Percentiles rank a stretch among this genome's conserved stretches.
Evolutionary conservation across 1,140 invertebrate genomes (phyloP).

Genomic region (Drosophila sechellia): DNA sequence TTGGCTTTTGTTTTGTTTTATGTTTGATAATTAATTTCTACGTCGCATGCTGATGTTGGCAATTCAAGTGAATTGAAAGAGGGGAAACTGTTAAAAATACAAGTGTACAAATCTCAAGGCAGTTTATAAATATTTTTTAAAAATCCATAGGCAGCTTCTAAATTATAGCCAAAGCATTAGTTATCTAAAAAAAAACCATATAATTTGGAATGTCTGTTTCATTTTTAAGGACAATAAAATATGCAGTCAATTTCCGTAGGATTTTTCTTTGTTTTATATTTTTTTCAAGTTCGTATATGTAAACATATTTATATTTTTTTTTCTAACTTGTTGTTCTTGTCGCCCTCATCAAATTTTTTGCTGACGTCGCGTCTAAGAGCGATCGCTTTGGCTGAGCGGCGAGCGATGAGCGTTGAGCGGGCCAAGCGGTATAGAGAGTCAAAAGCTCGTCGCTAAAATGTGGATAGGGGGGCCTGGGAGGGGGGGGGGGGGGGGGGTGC

Average conservation of each 20-base stretch:
- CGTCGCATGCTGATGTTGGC: slow-evolving; percentile 27
- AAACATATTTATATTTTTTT: slow-evolving; percentile 23
- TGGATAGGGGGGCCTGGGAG: background rate
- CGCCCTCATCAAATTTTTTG: slow-evolving; percentile 62
- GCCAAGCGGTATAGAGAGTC: slow-evolving; percentile 7
- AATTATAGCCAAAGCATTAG: background rate
- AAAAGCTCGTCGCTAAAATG: slow-evolving; percentile 19
- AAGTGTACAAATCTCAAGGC: no score
- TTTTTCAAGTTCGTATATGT: slow-evolving; percentile 1
- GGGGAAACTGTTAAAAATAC: background rate
- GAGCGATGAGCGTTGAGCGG: slow-evolving; percentile 4
- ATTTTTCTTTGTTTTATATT: slow-evolving; percentile 19
- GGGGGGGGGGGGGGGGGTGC: no score
- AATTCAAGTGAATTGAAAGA: slow-evolving; percentile 22
- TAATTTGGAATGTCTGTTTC: background rate
- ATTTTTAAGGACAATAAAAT: background rate
- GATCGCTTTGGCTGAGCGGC: slow-evolving; percentile 30
- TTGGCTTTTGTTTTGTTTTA: slow-evolving; percentile 16
- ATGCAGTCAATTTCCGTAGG: background rate
- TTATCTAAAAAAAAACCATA: background rate
- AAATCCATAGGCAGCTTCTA: background rate
- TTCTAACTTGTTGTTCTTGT: slow-evolving; percentile 60
- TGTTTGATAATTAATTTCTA: slow-evolving; percentile 49
- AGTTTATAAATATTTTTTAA: no score
- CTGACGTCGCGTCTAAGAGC: slow-evolving; percentile 75